Conservation (phyloP, 2,113 vertebrate species). For the Pseudopodoces humilis region DNA sequence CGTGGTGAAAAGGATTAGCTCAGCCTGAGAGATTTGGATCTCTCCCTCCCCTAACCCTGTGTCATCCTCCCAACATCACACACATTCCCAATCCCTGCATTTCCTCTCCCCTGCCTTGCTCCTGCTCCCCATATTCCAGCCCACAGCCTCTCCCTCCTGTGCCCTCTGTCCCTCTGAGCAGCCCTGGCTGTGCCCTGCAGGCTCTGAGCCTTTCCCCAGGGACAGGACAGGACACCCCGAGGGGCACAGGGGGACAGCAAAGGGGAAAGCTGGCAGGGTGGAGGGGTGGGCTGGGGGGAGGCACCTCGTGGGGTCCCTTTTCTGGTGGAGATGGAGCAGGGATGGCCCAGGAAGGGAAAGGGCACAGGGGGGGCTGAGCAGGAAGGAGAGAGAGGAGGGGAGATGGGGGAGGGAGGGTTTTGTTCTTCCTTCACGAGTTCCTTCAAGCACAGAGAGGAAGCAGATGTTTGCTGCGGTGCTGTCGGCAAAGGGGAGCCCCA, state of each 20-base stretch:
- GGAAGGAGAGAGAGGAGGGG: background rate
- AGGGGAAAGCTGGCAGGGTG: background rate
- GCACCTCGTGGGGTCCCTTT: accelerated
- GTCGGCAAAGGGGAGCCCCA: background rate
- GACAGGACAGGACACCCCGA: background rate
- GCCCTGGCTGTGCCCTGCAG: too few species aligned
- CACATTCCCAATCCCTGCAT: background rate
- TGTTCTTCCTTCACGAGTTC: background rate
- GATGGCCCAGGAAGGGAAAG: background rate
- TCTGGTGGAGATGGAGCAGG: background rate
- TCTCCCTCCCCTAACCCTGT: background rate
- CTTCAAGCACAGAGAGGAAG: background rate
- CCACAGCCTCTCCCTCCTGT: background rate
- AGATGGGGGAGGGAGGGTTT: background rate
- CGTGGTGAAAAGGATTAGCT: background rate
- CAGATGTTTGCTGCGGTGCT: background rate
- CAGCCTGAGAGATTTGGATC: background rate
- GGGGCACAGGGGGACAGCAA: background rate
- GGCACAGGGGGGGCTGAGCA: background rate
- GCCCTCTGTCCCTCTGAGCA: background rate
- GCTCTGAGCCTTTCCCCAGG: too few species aligned
- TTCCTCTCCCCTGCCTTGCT: background rate
- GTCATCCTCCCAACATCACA: background rate
- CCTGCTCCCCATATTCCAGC: background rate
- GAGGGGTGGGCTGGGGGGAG: background rate